Percentiles rank a stretch among this genome's conserved stretches.
Evolutionary conservation across 2,888 invertebrate genomes (phyloP).

Genomic region (Eurytoma adleriae): DNA sequence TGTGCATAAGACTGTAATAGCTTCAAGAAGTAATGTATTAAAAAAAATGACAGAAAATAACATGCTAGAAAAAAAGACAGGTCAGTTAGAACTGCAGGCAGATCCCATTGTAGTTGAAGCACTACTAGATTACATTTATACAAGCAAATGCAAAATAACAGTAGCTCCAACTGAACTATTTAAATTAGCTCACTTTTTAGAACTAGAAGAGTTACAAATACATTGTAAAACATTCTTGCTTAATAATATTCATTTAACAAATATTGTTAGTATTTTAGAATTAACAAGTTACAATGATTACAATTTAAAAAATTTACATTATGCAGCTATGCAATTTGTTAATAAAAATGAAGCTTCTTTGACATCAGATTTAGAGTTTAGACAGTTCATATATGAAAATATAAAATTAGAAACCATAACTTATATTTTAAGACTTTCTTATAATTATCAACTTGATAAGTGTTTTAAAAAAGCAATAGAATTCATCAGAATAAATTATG

Average conservation of each 20-base stretch:
- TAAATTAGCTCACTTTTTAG: slow-evolving; percentile 10
- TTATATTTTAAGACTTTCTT: neutral
- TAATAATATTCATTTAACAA: neutral
- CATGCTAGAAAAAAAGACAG: neutral
- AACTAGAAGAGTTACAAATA: neutral
- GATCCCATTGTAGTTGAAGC: neutral
- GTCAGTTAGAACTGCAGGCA: neutral
- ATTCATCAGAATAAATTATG: neutral
- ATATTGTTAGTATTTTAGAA: neutral
- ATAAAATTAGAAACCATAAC: neutral
- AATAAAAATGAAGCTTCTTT: neutral
- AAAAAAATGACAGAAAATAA: slow-evolving; percentile 1
- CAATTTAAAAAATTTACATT: neutral
- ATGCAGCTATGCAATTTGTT: neutral
- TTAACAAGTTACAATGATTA: neutral
- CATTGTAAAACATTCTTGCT: neutral
- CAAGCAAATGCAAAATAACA: neutral
- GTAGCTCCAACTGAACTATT: neutral
- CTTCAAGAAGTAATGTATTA: neutral
- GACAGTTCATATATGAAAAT: neutral
- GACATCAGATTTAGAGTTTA: neutral
- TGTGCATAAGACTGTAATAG: neutral
- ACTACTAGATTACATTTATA: slow-evolving; percentile 5
- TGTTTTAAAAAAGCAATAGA: neutral
- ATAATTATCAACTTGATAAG: neutral